A percentile compares a stretch with the other conserved stretches of the same genome.
These are phyloP conservation scores for Betta splendens DNA, from an alignment of 2,797 vertebrate species.

Conservation along the genomic window DNA sequence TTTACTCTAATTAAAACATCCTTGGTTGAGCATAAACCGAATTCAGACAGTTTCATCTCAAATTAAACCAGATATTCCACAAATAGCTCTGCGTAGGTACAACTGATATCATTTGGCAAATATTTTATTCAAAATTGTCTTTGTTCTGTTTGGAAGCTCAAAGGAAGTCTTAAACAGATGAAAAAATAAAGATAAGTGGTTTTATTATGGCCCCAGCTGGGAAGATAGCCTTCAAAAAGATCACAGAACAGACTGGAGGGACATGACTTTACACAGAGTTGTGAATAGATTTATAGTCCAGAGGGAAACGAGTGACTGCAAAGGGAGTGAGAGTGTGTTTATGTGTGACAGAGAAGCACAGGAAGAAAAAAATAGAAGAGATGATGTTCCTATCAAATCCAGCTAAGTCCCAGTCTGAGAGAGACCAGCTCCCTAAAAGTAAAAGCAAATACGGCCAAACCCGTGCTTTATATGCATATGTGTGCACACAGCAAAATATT, in stretches of 20 bases:
- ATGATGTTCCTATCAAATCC: slow-evolving; percentile 36
- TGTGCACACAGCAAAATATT: slow-evolving; percentile 38
- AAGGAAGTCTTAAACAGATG: slow-evolving; percentile 19
- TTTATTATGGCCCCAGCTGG: slow-evolving; percentile 14
- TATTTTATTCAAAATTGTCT: slow-evolving; percentile 11
- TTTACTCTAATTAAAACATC: slow-evolving; percentile 19
- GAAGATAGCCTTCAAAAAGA: slow-evolving; percentile 32
- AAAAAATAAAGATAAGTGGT: slow-evolving; percentile 31
- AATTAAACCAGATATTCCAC: no score
- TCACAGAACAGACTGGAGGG: slow-evolving; percentile 18
- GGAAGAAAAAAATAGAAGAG: slow-evolving; percentile 25
- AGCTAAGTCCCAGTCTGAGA: slow-evolving; percentile 32
- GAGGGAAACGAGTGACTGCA: slow-evolving; percentile 16
- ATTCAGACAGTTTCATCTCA: slow-evolving; percentile 19
- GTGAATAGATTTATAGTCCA: slow-evolving; percentile 31
- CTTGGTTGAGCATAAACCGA: not conserved
- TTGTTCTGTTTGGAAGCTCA: slow-evolving; percentile 16
- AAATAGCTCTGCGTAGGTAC: not conserved
- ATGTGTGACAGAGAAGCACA: slow-evolving; percentile 15
- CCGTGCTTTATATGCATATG: slow-evolving; percentile 4
- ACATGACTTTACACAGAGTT: slow-evolving; percentile 27
- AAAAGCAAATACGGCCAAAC: slow-evolving; percentile 25
- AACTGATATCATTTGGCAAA: slow-evolving; percentile 27
- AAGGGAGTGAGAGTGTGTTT: slow-evolving; percentile 7
- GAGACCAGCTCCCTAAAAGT: slow-evolving; percentile 17